Conservation (phyloP, 2,797 vertebrate species). For the Labeo calbasu region DNA sequence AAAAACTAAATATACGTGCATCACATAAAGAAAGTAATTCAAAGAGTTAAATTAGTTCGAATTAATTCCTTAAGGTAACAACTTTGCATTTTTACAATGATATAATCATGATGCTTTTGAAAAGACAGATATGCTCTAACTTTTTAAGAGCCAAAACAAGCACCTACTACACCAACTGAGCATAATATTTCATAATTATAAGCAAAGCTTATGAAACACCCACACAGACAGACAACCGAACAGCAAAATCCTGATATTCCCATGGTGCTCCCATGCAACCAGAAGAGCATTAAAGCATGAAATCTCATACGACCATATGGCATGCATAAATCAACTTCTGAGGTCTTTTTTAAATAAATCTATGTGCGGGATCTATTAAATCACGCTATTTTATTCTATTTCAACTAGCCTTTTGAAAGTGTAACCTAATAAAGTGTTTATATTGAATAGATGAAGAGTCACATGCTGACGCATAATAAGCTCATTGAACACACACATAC, state of each 20-base stretch:
- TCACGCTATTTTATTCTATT: neutral
- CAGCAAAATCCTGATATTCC: neutral
- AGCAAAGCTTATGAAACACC: slow-evolving; percentile 21
- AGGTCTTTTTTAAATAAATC: neutral
- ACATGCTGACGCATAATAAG: slow-evolving; percentile 43
- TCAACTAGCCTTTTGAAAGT: neutral
- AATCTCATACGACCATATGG: slow-evolving; percentile 15
- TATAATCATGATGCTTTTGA: neutral
- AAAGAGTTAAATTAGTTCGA: neutral
- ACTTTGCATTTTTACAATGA: neutral
- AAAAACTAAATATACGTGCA: slow-evolving; percentile 7
- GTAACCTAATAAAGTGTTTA: slow-evolving; percentile 5
- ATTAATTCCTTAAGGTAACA: neutral
- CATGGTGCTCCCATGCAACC: neutral
- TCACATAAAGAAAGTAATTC: neutral
- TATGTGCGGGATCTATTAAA: neutral
- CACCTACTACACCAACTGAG: neutral
- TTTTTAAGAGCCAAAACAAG: neutral
- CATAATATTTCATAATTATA: neutral
- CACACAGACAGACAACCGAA: neutral
- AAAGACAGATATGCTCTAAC: neutral
- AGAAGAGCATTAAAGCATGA: slow-evolving; percentile 23
- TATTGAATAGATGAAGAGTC: slow-evolving; percentile 7
- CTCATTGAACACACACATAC: slow-evolving; percentile 31
- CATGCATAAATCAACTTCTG: slow-evolving; percentile 9